A percentile compares a stretch with the other conserved stretches of the same genome.
Evolutionary conservation across 2,888 invertebrate species (phyloP).

Genomic region (Exocentrus adspersus): DNA sequence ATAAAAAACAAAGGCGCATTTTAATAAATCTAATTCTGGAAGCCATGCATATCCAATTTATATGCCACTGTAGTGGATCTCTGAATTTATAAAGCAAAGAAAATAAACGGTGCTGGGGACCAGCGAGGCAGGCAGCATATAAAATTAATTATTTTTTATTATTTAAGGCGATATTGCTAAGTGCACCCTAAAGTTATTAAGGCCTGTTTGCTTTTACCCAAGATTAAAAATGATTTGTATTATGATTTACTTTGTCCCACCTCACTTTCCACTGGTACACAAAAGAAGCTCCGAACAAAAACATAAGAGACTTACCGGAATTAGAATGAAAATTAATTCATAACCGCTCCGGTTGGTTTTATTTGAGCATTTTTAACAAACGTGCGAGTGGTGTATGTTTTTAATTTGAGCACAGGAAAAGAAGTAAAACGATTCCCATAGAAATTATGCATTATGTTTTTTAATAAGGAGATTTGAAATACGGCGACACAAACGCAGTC

Average conservation of each 20-base stretch:
- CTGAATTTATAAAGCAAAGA: slow-evolving; percentile 21
- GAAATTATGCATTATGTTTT: slow-evolving; percentile 26
- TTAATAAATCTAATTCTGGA: neutral
- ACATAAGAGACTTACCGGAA: slow-evolving; percentile 52
- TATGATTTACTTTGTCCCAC: slow-evolving; percentile 53
- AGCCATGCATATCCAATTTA: neutral
- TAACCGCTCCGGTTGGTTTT: slow-evolving; percentile 29
- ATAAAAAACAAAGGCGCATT: neutral
- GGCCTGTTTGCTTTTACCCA: slow-evolving; percentile 55
- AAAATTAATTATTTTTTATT: slow-evolving; percentile 49
- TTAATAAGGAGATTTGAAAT: slow-evolving; percentile 32
- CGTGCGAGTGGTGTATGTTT: slow-evolving; percentile 48
- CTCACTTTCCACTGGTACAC: slow-evolving; percentile 49
- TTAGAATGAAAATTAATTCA: slow-evolving; percentile 57
- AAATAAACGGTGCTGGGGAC: slow-evolving; percentile 23
- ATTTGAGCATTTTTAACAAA: slow-evolving; percentile 39
- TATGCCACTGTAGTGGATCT: neutral
- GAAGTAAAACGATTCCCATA: slow-evolving; percentile 47
- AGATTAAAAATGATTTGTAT: slow-evolving; percentile 59
- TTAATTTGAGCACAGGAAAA: slow-evolving; percentile 48
- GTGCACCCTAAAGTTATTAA: slow-evolving; percentile 51
- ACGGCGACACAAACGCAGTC: neutral
- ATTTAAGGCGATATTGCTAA: slow-evolving; percentile 46
- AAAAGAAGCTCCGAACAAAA: slow-evolving; percentile 49
- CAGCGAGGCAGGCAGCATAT: slow-evolving; percentile 35